Evolutionary conservation across 2,888 invertebrate species (phyloP).

Genomic region (Aphodius granarius): DNA sequence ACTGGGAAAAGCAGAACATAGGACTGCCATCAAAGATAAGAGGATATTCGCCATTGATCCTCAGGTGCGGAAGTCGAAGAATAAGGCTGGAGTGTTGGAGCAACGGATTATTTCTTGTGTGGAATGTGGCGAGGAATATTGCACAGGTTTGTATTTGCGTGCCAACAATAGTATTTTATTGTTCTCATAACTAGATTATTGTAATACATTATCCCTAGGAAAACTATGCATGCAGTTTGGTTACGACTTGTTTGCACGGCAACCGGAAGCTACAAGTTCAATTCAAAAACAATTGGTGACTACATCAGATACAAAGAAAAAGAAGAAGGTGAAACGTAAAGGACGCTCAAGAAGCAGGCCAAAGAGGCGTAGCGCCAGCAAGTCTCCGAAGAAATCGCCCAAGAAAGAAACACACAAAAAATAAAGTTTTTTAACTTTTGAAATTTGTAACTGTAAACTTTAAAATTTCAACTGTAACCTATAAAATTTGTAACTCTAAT

Average conservation of each 20-base stretch:
- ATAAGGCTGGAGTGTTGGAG: slow-evolving; percentile 80
- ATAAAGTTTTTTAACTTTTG: slow-evolving; percentile 18
- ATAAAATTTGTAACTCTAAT: neutral
- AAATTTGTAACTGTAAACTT: neutral
- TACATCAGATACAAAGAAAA: slow-evolving; percentile 45
- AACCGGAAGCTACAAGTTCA: slow-evolving; percentile 45
- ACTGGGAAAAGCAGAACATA: slow-evolving; percentile 76
- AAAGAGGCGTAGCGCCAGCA: slow-evolving; percentile 35
- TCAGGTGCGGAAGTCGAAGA: slow-evolving; percentile 75
- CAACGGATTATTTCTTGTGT: slow-evolving; percentile 73
- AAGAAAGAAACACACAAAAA: slow-evolving; percentile 43
- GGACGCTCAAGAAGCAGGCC: slow-evolving; percentile 46
- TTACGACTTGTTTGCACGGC: slow-evolving; percentile 60
- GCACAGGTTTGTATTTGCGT: slow-evolving; percentile 60
- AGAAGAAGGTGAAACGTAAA: slow-evolving; percentile 43
- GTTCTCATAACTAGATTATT: too few relatives aligned
- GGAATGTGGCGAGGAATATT: slow-evolving; percentile 86
- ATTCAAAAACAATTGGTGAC: slow-evolving; percentile 44
- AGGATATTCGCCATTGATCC: slow-evolving; percentile 67
- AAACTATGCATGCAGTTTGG: slow-evolving; percentile 59
- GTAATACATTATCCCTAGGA: slow-evolving; percentile 44
- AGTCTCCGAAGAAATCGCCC: slow-evolving; percentile 39
- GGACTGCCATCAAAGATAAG: slow-evolving; percentile 72
- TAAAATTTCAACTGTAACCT: too few relatives aligned
- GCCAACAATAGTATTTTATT: neutral